phyloP scores from a whole-genome alignment of 2,797 vertebrate species.

The Loris lydekkerianus region DNA sequence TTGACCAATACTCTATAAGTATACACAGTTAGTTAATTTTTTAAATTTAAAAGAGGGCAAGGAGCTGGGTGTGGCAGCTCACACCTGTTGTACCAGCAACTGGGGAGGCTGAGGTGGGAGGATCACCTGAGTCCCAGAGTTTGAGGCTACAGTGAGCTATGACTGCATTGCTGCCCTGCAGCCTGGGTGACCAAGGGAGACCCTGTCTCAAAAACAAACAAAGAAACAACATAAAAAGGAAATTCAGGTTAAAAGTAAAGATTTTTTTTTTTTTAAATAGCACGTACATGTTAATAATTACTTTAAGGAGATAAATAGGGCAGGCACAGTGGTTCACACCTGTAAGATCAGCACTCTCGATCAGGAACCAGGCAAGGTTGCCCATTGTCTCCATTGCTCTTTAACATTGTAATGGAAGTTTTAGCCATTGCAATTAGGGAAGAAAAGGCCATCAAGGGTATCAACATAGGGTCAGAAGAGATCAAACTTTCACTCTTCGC shows the following conservation, averaged over 20 bases:
- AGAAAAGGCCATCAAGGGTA: too few species aligned
- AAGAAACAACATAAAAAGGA: not conserved
- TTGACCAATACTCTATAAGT: slow-evolving; percentile 49
- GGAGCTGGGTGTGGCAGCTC: not conserved
- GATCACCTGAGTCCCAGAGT: not conserved
- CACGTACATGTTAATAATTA: not conserved
- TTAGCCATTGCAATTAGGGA: too few species aligned
- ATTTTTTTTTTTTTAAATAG: not conserved
- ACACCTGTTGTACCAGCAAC: not conserved
- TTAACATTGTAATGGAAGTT: too few species aligned
- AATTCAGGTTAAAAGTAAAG: slow-evolving; percentile 30
- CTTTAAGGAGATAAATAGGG: slow-evolving; percentile 2
- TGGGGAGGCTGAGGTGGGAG: not conserved
- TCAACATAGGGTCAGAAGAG: too few species aligned
- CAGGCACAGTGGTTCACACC: too few species aligned
- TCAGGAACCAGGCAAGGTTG: too few species aligned
- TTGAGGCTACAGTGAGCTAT: not conserved
- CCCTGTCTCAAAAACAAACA: not conserved
- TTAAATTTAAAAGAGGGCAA: not conserved
- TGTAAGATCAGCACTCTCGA: too few species aligned
- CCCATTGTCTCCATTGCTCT: too few species aligned
- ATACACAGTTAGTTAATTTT: not conserved
- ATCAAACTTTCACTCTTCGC: too few species aligned
- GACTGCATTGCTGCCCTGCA: not conserved
- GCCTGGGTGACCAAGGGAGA: not conserved